phyloP scores from a whole-genome alignment of 2,797 vertebrate species.

The Mionectes olivaceus region DNA sequence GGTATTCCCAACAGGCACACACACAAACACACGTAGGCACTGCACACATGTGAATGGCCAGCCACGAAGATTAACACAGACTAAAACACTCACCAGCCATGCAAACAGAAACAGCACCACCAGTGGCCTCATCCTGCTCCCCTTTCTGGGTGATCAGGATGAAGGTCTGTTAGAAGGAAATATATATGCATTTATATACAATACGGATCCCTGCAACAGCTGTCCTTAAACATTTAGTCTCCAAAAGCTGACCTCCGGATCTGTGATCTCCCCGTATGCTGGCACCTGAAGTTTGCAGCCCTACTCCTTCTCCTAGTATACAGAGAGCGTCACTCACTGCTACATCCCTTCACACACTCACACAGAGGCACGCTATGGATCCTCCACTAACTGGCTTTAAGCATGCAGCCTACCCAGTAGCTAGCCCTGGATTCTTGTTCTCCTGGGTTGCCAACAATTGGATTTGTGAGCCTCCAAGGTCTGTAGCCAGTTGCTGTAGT shows the following conservation, averaged over 20 bases:
- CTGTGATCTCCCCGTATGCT: background rate
- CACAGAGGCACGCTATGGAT: rapidly evolving
- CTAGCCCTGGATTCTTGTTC: background rate
- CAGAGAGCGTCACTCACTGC: background rate
- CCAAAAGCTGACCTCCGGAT: background rate
- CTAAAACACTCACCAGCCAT: background rate
- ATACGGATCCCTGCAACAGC: background rate
- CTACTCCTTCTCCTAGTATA: background rate
- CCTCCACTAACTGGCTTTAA: background rate
- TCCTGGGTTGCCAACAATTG: background rate
- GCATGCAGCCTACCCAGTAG: background rate
- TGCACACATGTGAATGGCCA: background rate
- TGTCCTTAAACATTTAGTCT: background rate
- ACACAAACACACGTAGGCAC: background rate
- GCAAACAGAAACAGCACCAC: constrained; percentile 38
- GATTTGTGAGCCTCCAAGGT: background rate
- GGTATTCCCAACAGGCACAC: background rate
- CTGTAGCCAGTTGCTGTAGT: background rate
- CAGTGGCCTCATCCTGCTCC: background rate
- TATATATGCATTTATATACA: background rate
- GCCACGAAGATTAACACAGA: background rate
- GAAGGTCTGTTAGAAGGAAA: constrained; percentile 5
- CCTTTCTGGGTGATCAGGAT: background rate
- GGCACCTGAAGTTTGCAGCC: background rate
- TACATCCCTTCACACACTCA: background rate